Percentiles rank a stretch among this genome's conserved stretches.
Conservation (phyloP, 2,797 vertebrate species). For the Hybognathus amarus region DNA sequence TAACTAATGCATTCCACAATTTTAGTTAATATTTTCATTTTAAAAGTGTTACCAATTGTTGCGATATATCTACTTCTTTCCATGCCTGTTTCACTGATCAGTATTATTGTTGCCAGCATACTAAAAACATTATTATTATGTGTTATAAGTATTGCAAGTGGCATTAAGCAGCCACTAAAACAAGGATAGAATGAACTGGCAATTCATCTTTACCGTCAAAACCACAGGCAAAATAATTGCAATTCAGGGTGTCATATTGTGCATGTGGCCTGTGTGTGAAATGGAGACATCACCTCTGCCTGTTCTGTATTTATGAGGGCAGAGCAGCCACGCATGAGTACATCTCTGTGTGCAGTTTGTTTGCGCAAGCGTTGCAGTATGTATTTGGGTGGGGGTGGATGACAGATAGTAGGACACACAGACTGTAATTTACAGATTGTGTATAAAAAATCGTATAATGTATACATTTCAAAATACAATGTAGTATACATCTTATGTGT, state of each 20-base stretch:
- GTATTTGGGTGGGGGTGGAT: neutral
- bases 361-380: constrained; percentile 20
- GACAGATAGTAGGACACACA: neutral
- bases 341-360: constrained; percentile 21
- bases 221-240: constrained; percentile 22
- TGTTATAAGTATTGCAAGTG: constrained; percentile 63
- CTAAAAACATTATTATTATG: constrained; percentile 89
- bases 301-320: constrained; percentile 91
- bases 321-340: constrained; percentile 29
- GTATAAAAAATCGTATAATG: neutral
- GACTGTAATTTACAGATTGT: neutral
- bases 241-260: constrained; percentile 28
- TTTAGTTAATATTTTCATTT: neutral
- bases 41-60: constrained; percentile 71
- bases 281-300: constrained; percentile 93
- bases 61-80: constrained; percentile 88
- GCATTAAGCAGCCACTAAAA: constrained; percentile 21
- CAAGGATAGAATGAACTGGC: constrained; percentile 21
- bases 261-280: constrained; percentile 60
- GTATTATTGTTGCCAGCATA: constrained; percentile 84
- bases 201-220: constrained; percentile 42
- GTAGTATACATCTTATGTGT: neutral
- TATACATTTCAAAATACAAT: neutral
- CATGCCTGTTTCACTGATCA: constrained; percentile 73
- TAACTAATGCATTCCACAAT: neutral